Evolutionary conservation across 2,113 vertebrate genomes (phyloP).

Genomic region (Prionailurus bengalensis): DNA sequence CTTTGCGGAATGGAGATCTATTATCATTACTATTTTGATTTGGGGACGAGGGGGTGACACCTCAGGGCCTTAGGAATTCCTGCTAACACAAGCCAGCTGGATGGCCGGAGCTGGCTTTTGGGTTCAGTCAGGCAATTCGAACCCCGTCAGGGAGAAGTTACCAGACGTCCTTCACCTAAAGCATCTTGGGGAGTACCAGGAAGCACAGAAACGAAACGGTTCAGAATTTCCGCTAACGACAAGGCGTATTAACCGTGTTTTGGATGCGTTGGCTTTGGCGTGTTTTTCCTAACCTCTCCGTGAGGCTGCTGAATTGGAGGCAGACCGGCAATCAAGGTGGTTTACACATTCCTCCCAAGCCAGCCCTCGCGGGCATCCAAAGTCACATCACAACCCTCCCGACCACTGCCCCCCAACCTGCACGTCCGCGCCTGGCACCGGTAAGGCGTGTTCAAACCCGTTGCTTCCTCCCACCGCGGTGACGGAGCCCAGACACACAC

Average conservation of each 20-base stretch:
- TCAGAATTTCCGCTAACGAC: rapidly evolving
- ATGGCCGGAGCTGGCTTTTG: rapidly evolving
- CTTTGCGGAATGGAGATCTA: neutral
- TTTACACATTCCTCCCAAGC: rapidly evolving
- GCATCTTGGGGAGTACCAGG: neutral
- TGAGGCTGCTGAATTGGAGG: neutral
- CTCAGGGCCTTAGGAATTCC: neutral
- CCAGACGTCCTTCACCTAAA: rapidly evolving
- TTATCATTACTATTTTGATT: neutral
- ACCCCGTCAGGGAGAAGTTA: rapidly evolving
- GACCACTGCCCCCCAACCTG: too few species aligned
- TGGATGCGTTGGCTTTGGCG: neutral
- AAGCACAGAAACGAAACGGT: rapidly evolving
- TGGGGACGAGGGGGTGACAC: neutral
- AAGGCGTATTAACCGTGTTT: neutral
- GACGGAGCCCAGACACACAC: neutral
- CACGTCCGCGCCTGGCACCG: neutral
- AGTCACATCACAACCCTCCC: neutral
- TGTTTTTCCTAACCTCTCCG: too few species aligned
- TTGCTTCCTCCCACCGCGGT: neutral
- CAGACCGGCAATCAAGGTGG: rapidly evolving
- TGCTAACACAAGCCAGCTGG: neutral
- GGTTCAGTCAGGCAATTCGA: rapidly evolving
- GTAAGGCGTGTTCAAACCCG: rapidly evolving
- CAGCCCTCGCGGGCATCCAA: neutral